Conservation (phyloP, 1,140 invertebrate genomes). For the Drosophila guanche region DNA sequence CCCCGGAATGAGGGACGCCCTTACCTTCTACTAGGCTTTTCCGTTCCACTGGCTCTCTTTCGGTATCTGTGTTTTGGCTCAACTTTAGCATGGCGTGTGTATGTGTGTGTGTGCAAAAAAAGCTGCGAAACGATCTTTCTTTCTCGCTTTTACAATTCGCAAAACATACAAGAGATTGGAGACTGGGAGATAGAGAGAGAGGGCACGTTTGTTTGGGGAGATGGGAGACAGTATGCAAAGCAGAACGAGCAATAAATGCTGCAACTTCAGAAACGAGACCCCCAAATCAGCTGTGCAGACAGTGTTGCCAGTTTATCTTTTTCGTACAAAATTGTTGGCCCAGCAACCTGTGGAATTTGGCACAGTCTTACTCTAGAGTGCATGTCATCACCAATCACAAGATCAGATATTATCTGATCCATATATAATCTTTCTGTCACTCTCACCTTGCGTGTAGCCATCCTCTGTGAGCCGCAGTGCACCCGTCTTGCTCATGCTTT, state of each 20-base stretch:
- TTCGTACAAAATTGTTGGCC: too few species aligned
- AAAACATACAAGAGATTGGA: too few species aligned
- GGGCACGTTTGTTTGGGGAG: slow-evolving; percentile 23
- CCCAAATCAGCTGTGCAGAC: slow-evolving; percentile 58
- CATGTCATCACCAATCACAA: neutral
- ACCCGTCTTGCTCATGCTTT: slow-evolving; percentile 93
- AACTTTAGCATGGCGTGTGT: neutral
- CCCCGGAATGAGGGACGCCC: too few species aligned
- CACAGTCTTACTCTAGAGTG: neutral
- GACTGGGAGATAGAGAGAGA: slow-evolving; percentile 2
- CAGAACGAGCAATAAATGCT: slow-evolving; percentile 31
- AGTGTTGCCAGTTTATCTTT: slow-evolving; percentile 37
- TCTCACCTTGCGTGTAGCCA: slow-evolving; percentile 91
- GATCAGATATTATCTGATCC: neutral
- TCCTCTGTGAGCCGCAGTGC: slow-evolving; percentile 92
- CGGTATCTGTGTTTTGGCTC: slow-evolving; percentile 13
- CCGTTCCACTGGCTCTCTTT: slow-evolving; percentile 5
- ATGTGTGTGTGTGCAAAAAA: slow-evolving; percentile 30
- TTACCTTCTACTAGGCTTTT: too few species aligned
- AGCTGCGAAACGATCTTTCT: slow-evolving; percentile 40
- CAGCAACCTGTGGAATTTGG: neutral
- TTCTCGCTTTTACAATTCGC: slow-evolving; percentile 14
- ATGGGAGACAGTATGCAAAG: slow-evolving; percentile 46
- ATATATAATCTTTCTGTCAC: neutral
- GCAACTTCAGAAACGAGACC: neutral